Percentiles rank a stretch among this genome's conserved stretches.
These are phyloP conservation scores for Gasteruption jaculator DNA, from an alignment of 2,888 invertebrate species.

Conservation along the genomic window DNA sequence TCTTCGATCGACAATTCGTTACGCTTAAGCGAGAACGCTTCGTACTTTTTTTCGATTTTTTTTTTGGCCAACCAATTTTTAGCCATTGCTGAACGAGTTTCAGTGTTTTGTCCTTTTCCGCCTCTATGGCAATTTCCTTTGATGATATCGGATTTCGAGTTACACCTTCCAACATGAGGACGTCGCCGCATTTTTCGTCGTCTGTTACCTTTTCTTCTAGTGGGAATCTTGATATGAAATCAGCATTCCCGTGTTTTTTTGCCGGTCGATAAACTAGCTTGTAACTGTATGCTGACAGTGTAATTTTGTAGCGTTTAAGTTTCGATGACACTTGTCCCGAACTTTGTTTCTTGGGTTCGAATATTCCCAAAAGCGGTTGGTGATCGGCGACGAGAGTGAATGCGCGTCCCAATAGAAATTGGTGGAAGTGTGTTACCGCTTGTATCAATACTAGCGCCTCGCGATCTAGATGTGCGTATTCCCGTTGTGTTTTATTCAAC, in stretches of 20 bases:
- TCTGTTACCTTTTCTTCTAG: conserved; percentile 15
- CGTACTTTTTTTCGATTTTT: conserved; percentile 9
- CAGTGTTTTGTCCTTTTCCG: conserved; percentile 13
- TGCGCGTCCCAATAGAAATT: conserved; percentile 13
- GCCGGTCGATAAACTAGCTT: conserved; percentile 12
- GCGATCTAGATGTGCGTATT: conserved; percentile 13
- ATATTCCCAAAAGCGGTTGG: conserved; percentile 15
- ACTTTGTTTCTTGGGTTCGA: conserved; percentile 8
- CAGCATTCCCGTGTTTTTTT: conserved; percentile 17
- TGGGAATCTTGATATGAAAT: conserved; percentile 16
- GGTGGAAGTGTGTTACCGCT: conserved; percentile 14
- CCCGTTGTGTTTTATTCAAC: conserved; percentile 12
- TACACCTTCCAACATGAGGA: conserved; percentile 16
- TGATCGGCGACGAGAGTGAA: conserved; percentile 13
- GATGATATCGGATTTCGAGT: conserved; percentile 14
- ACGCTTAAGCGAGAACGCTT: conserved; percentile 12
- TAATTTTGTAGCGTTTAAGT: conserved; percentile 12
- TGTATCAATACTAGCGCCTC: conserved; percentile 11
- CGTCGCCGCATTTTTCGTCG: conserved; percentile 11
- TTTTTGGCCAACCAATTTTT: conserved; percentile 13
- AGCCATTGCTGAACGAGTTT: conserved; percentile 8
- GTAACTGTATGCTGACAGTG: conserved; percentile 11
- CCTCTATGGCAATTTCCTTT: conserved; percentile 9
- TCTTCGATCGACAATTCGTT: conserved; percentile 15
- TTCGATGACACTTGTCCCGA: conserved; percentile 8